Percentiles rank a stretch among this genome's conserved stretches.
These are phyloP conservation scores for Amniataba percoides DNA, from an alignment of 2,797 vertebrate genomes.

Conservation along the genomic window DNA sequence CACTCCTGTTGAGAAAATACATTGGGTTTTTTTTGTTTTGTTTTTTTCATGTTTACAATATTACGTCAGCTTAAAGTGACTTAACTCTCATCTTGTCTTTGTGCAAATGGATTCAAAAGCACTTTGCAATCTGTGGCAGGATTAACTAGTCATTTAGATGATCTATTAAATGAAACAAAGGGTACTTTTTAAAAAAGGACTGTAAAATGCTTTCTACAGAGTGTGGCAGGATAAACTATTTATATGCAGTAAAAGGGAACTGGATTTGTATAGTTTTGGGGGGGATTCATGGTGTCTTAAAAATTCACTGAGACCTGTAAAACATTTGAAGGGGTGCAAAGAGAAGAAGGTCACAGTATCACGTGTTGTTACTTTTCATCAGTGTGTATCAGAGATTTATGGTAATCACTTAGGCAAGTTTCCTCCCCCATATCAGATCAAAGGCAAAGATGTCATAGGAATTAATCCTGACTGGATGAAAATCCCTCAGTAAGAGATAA, in stretches of 20 bases:
- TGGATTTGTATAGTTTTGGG: background rate
- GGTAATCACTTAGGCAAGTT: background rate
- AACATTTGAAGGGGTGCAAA: background rate
- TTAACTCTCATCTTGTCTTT: constrained; percentile 53
- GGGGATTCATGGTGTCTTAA: background rate
- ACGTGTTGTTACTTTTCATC: background rate
- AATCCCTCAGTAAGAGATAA: background rate
- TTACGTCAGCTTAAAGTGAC: constrained; percentile 45
- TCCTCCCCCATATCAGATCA: background rate
- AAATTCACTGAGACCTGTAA: background rate
- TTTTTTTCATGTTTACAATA: constrained; percentile 41
- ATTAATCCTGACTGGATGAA: background rate
- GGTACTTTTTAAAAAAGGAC: constrained; percentile 38
- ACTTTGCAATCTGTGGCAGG: constrained; percentile 58
- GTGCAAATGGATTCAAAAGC: constrained; percentile 63
- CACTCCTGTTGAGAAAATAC: constrained; percentile 25
- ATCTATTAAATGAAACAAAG: constrained; percentile 52
- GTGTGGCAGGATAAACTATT: constrained; percentile 36
- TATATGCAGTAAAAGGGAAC: background rate
- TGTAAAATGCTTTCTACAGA: constrained; percentile 15
- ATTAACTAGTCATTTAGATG: constrained; percentile 63
- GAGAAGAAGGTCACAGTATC: background rate
- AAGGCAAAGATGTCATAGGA: background rate
- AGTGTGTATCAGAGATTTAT: constrained; percentile 16
- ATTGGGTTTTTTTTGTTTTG: constrained; percentile 18